Base-by-base conservation (phyloP, 1,140 invertebrate species). In the Belonocnema kinseyi region DNA sequence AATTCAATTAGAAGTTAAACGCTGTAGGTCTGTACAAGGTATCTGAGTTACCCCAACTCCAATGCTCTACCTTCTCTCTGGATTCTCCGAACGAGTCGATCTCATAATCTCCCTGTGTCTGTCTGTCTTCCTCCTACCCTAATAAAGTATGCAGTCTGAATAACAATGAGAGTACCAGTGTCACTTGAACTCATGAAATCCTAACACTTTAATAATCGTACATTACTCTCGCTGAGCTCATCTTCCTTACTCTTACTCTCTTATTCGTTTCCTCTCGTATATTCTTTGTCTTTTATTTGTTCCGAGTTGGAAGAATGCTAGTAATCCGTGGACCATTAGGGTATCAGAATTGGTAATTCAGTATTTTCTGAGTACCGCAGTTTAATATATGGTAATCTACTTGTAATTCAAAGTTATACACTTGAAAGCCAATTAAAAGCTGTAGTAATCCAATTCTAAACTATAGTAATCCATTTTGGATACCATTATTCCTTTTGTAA, bases 1-100 rank as follows among this genome's bases (percentile, higher is more conserved):
- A 86, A 89, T 88, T 87, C 86, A 88, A 88, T 88, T 88, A 88
- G 82, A 88, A 88, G 86, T 88, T 88, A 88, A 88, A 88, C 84
- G 85, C 81, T 84, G 80, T 85, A 83, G 81, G 77, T 85, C 83
- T 85, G 79, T 83, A 88, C 85, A 81, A 86, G 82, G 80, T 86
- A 88, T 86, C 83, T 78, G 82, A 85, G 82, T 86, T 86, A 84
- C 80, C 82, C 83, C 74, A 73, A 77, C 80, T 84, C 80, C 80
- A 82, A 83, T 80, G 81, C 73, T 71, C 40, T 50, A 46, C 26
- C 17, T 66, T 54, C 46, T 75, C 53, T 58, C 53, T 12, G 52
- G 46, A 12, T 56, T 77, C 70, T 50, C 46, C 72, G 50, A 46
- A 78, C 76, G 74, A 58, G 82, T 82, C 84, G 83, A 85, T 86